Evolutionary conservation across 2,888 invertebrate genomes (phyloP).

Genomic region (Sussaba pulchella): DNA sequence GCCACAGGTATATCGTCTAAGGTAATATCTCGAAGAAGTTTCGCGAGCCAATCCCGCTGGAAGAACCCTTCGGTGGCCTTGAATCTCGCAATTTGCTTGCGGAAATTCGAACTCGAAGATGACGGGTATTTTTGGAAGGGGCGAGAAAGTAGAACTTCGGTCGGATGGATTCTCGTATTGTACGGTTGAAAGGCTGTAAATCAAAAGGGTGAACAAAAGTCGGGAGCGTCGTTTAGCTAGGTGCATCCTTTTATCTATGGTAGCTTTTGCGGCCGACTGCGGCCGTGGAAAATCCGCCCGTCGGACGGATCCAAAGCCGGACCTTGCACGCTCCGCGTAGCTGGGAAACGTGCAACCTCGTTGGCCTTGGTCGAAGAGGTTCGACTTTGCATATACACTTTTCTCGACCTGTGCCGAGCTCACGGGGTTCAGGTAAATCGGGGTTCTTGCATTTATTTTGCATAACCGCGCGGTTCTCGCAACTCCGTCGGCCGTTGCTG

Average conservation of each 20-base stretch:
- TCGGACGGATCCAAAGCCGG: slow-evolving; percentile 48
- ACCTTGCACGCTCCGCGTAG: slow-evolving; percentile 16
- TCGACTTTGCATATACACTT: slow-evolving; percentile 31
- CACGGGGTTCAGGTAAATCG: slow-evolving; percentile 75
- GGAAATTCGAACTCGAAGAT: slow-evolving; percentile 44
- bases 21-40: slow-evolving; percentile 36
- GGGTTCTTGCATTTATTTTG: slow-evolving; percentile 75
- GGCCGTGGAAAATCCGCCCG: slow-evolving; percentile 63
- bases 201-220: slow-evolving; percentile 75
- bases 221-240: slow-evolving; percentile 54
- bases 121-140: slow-evolving; percentile 25
- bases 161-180: no score
- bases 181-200: slow-evolving; percentile 80
- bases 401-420: slow-evolving; percentile 51
- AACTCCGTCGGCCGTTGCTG: slow-evolving; percentile 16
- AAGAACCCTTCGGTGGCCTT: slow-evolving; percentile 73
- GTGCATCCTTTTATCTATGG: slow-evolving; percentile 57
- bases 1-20: slow-evolving; percentile 72
- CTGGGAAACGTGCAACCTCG: no score
- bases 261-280: slow-evolving; percentile 62
- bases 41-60: slow-evolving; percentile 37
- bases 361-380: neutral
- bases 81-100: slow-evolving; percentile 80
- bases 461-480: slow-evolving; percentile 78
- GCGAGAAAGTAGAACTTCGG: slow-evolving; percentile 25